Percentiles rank a stretch among this genome's conserved stretches.
phyloP scores from a whole-genome alignment of 2,113 vertebrate genomes.

The Pelusios castaneus region DNA sequence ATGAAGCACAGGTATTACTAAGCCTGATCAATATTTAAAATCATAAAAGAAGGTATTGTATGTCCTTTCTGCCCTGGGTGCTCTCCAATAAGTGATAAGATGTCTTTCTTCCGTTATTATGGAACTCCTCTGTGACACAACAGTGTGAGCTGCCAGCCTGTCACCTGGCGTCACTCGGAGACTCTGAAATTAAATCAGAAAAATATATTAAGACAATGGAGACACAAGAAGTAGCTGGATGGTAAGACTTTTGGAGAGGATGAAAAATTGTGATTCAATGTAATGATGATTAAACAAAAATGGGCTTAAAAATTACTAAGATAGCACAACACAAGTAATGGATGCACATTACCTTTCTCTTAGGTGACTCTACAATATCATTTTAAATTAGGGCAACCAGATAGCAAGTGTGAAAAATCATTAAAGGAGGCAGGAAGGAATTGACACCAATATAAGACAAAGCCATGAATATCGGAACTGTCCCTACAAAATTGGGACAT shows the following conservation, averaged over 20 bases:
- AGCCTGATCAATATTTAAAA: constrained; percentile 70
- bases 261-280: background rate
- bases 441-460: no score
- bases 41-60: constrained; percentile 28
- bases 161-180: constrained; percentile 60
- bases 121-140: background rate
- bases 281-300: background rate
- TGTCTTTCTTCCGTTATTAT: constrained; percentile 43
- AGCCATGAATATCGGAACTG: no score
- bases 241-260: background rate
- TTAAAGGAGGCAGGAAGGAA: no score
- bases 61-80: background rate
- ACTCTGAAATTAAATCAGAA: constrained; percentile 58
- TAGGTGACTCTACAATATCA: background rate
- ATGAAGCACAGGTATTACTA: background rate
- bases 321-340: background rate
- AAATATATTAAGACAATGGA: background rate
- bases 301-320: background rate
- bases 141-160: constrained; percentile 30
- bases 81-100: constrained; percentile 33
- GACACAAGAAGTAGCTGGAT: background rate
- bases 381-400: background rate
- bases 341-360: background rate
- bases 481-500: no score
- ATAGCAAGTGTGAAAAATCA: no score